phyloP scores from a whole-genome alignment of 2,113 vertebrate species.

The Ochotona princeps region DNA sequence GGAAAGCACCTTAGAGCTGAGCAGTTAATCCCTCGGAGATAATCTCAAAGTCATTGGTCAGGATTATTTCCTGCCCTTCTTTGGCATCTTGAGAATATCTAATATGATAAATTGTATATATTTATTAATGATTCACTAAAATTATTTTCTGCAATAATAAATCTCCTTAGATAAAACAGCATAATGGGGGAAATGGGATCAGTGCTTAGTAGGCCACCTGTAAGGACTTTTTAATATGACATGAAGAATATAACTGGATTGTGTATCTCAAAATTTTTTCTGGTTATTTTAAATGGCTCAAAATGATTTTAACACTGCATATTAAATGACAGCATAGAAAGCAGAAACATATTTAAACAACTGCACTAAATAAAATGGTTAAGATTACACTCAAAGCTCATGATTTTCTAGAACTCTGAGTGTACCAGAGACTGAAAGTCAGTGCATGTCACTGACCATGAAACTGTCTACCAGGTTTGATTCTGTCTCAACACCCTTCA shows the following conservation, averaged over 20 bases:
- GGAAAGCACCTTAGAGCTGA: background rate
- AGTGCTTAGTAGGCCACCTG: no score
- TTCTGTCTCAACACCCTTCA: background rate
- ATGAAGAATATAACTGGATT: conserved; percentile 10
- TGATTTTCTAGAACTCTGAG: background rate
- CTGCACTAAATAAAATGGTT: background rate
- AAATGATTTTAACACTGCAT: background rate
- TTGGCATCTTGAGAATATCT: background rate
- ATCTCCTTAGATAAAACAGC: no score
- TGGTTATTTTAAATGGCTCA: background rate
- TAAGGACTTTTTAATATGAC: background rate
- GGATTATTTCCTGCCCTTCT: background rate
- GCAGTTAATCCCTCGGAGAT: background rate
- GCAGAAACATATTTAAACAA: background rate
- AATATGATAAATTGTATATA: conserved; percentile 12
- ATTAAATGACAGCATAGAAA: background rate
- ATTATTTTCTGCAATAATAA: background rate
- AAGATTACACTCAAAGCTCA: background rate
- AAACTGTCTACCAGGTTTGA: background rate
- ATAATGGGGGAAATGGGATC: no score
- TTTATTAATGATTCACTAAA: background rate
- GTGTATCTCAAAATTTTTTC: background rate
- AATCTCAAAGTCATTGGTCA: background rate
- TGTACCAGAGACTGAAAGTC: background rate
- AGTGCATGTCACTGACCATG: background rate